Evolutionary conservation across 2,113 vertebrate genomes (phyloP), one percentile per base, ranked within the genome.

Genomic region (Aleadryas rufinucha): DNA sequence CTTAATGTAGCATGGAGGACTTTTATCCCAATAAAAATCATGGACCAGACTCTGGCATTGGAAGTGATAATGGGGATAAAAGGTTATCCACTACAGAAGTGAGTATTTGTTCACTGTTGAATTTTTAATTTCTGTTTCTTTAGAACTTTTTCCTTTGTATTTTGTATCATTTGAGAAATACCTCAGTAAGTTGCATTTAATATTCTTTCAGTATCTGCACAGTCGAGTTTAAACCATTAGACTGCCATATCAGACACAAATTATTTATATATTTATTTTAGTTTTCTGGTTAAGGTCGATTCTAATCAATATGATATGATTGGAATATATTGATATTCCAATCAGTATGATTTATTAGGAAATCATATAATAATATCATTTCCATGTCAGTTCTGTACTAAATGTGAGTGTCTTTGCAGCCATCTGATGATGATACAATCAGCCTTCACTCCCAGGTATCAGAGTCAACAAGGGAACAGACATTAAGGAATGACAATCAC

Each of bases 381-480:
- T 59, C 7, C 57, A 16, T 45, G 14, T 26, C 42, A 88, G 18
- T 82, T 84, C 74, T 76, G 11, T 69, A 35, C 80, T 82, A 24
- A 91, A 50, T 83, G 14, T 93, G 31, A 30, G 85, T 95, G 64
- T 96, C 50, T 91, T 96, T 97, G 69, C 96, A 99, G 99, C 99
- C 99, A 30, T 99, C 99, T 76, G 99, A 99, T 74, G 99, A 99
- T 35, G 99, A 99, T 90, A 99, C 99, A 13, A 98, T 99, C 97
- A 99, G 99, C 97, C 98, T 99, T 94, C 99, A 99, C 96, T 99
- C 99, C 96, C 99, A 99, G 98, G 98, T 99, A 11, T 99, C 99
- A 35, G 99, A 99, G 97, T 99, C 99, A 41, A 98, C 98, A 41
- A 98, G 98, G 89, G 98, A 99, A 37, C 98, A 98, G 91, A 94